Conservation (phyloP, 1,140 invertebrate genomes). For the Drosophila ambigua region DNA sequence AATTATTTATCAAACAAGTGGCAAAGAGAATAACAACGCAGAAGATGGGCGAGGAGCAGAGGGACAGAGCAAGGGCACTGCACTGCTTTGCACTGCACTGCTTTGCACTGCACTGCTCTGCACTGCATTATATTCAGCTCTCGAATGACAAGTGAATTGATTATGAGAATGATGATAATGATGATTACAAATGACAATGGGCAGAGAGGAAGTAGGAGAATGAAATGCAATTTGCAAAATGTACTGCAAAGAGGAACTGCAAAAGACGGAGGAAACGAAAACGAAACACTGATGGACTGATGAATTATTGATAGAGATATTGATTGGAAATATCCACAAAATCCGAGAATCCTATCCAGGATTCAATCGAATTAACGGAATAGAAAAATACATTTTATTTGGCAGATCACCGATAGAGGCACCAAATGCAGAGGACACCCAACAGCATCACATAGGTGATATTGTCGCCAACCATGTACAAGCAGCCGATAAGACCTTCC, state of each 20-base stretch:
- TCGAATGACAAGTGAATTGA: slow-evolving; percentile 18
- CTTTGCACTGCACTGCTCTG: slow-evolving; percentile 5
- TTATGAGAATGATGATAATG: slow-evolving; percentile 18
- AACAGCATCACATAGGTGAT: slow-evolving; percentile 56
- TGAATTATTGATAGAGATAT: slow-evolving; percentile 7
- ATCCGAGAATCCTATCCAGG: too few relatives aligned
- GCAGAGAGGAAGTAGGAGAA: slow-evolving; percentile 17
- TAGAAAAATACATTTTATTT: too few relatives aligned
- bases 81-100: background rate
- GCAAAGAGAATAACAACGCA: slow-evolving; percentile 39
- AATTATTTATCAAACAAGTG: slow-evolving; percentile 73
- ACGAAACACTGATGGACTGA: background rate
- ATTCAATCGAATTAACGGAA: too few relatives aligned
- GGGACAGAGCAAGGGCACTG: background rate
- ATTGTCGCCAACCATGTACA: slow-evolving; percentile 67
- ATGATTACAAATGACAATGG: slow-evolving; percentile 34
- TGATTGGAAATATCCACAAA: too few relatives aligned
- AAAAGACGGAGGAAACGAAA: slow-evolving; percentile 12
- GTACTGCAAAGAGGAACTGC: slow-evolving; percentile 21
- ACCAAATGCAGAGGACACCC: slow-evolving; percentile 66
- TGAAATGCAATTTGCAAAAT: slow-evolving; percentile 37
- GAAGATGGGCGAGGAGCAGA: background rate
- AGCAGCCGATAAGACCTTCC: slow-evolving; percentile 21
- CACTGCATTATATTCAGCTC: slow-evolving; percentile 9
- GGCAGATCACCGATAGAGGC: slow-evolving; percentile 33